Conservation (phyloP, 2,888 invertebrate genomes). For the Lepidocyrtinus sp. region DNA sequence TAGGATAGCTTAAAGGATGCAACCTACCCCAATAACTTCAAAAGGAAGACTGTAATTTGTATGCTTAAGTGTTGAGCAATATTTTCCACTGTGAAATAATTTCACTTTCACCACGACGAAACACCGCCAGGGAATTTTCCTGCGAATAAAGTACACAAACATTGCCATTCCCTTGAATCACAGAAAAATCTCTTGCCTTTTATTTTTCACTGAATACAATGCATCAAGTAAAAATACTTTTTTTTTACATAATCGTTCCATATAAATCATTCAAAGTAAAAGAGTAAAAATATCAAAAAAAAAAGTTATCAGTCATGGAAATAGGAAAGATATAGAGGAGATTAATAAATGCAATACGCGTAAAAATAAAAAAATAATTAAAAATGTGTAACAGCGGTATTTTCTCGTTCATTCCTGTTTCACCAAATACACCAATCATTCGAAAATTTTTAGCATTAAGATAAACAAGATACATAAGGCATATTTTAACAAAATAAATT, state of each 20-base stretch:
- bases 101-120: neutral
- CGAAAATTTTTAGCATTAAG: neutral
- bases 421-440: neutral
- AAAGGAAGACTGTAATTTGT: neutral
- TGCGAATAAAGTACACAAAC: neutral
- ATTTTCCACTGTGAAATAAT: neutral
- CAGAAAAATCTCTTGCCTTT: constrained; percentile 55
- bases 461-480: neutral
- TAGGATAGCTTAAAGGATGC: no score
- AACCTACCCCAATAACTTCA: neutral
- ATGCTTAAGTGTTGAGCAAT: neutral
- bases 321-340: constrained; percentile 10
- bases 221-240: constrained; percentile 28
- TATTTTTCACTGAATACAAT: constrained; percentile 60
- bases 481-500: constrained; percentile 1
- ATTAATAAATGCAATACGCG: constrained; percentile 2
- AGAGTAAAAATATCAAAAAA: constrained; percentile 31
- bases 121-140: neutral
- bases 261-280: constrained; percentile 43
- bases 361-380: constrained; percentile 1
- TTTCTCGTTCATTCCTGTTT: neutral
- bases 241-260: constrained; percentile 38
- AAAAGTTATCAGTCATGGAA: constrained; percentile 16
- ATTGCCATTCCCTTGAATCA: constrained; percentile 46
- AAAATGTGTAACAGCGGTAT: constrained; percentile 1